phyloP scores from a whole-genome alignment of 2,888 invertebrate genomes.

The Campoplex nolae region DNA sequence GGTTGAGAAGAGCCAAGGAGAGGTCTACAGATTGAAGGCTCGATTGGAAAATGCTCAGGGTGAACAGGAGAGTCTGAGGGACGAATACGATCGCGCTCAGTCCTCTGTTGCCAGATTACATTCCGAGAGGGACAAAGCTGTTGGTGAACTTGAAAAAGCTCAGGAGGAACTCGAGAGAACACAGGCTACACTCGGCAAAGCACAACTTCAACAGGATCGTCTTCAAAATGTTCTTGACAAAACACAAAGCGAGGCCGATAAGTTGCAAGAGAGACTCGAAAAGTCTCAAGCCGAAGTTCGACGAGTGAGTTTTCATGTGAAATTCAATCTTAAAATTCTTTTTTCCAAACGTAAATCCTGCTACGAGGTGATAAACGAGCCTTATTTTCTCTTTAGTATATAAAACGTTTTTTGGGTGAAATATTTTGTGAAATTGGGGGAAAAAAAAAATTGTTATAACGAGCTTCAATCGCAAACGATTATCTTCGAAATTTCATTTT shows the following conservation, averaged over 20 bases:
- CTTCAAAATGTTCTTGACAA: constrained; percentile 94
- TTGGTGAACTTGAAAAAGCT: constrained; percentile 93
- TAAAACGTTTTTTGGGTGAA: too few species aligned
- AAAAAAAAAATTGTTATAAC: too few species aligned
- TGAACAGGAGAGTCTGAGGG: constrained; percentile 96
- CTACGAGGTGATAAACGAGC: too few species aligned
- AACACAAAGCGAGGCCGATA: constrained; percentile 95
- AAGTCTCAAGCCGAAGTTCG: constrained; percentile 93
- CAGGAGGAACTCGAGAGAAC: constrained; percentile 95
- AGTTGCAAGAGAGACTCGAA: constrained; percentile 94
- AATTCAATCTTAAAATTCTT: not conserved
- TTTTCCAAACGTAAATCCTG: too few species aligned
- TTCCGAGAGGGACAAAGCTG: constrained; percentile 94
- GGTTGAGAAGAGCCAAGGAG: constrained; percentile 96
- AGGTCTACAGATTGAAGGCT: constrained; percentile 97
- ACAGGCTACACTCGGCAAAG: constrained; percentile 95
- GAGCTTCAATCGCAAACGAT: too few species aligned
- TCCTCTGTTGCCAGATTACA: constrained; percentile 93
- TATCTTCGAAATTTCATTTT: not conserved
- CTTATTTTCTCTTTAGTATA: too few species aligned
- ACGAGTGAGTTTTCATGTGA: constrained; percentile 87
- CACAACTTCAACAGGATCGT: constrained; percentile 96
- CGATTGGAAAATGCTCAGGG: constrained; percentile 97
- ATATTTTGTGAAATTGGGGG: too few species aligned
- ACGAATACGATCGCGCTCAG: constrained; percentile 96